Evolutionary conservation across 2,797 vertebrate species (phyloP).

Genomic region (Gallinago nigripennis): DNA sequence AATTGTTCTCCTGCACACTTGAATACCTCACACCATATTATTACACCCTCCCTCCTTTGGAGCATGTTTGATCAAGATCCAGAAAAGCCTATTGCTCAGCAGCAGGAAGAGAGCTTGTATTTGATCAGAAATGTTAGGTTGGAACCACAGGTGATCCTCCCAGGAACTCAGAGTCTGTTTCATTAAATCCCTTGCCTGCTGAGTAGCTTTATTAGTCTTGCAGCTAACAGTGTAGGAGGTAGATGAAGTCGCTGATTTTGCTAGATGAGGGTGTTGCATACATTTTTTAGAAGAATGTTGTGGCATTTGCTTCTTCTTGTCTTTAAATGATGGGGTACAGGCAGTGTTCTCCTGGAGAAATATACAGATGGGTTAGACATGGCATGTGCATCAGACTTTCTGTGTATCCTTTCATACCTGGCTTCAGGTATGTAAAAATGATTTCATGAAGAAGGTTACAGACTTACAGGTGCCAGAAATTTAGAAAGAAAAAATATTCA

Average conservation of each 20-base stretch:
- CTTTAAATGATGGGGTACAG: slow-evolving; percentile 4
- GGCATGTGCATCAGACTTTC: neutral
- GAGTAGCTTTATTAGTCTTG: slow-evolving; percentile 64
- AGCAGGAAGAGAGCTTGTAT: slow-evolving; percentile 38
- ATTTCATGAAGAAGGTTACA: slow-evolving; percentile 8
- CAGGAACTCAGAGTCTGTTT: slow-evolving; percentile 53
- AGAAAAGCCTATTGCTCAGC: slow-evolving; percentile 33
- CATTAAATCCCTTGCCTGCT: slow-evolving; percentile 63
- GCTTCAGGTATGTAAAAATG: neutral
- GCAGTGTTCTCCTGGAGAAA: neutral
- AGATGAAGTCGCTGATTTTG: slow-evolving; percentile 43
- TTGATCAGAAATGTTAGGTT: slow-evolving; percentile 59
- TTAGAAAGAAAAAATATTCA: neutral
- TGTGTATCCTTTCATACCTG: neutral
- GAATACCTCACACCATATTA: neutral
- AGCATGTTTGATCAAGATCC: slow-evolving; percentile 41
- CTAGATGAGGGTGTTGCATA: slow-evolving; percentile 13
- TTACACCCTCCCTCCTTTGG: neutral
- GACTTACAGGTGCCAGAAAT: neutral
- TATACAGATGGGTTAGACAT: neutral
- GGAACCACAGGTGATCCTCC: slow-evolving; percentile 54
- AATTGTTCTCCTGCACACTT: neutral
- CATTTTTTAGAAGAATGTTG: slow-evolving; percentile 23
- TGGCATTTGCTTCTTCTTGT: slow-evolving; percentile 20
- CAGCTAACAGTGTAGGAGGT: slow-evolving; percentile 24